A percentile compares a stretch with the other conserved stretches of the same genome.
These are phyloP conservation scores for Troides aeacus DNA, from an alignment of 2,888 invertebrate genomes.

Conservation along the genomic window DNA sequence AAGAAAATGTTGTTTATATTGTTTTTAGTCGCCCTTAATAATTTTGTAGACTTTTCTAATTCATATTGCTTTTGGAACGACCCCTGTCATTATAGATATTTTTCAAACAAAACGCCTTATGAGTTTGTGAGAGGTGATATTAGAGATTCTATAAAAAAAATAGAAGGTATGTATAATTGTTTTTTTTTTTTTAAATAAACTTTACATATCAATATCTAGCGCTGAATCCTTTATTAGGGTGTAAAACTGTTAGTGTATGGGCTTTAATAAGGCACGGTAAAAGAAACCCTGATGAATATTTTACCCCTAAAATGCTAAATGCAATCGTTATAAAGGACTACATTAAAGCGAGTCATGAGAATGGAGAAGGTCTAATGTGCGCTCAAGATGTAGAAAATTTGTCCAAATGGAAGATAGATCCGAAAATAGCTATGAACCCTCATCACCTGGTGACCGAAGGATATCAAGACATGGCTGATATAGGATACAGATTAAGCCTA, in stretches of 20 bases:
- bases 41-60: background rate
- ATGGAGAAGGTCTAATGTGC: constrained; percentile 59
- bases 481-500: constrained; percentile 72
- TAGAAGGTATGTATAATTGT: constrained; percentile 15
- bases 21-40: background rate
- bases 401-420: constrained; percentile 49
- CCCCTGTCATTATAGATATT: constrained; percentile 25
- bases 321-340: constrained; percentile 51
- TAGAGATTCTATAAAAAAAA: constrained; percentile 22
- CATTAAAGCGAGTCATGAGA: constrained; percentile 50
- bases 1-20: background rate
- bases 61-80: constrained; percentile 27
- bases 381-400: constrained; percentile 69
- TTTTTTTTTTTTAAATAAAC: background rate
- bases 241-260: constrained; percentile 27
- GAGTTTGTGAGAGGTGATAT: constrained; percentile 28
- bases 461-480: constrained; percentile 81
- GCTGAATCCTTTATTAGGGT: constrained; percentile 5
- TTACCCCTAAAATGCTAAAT: constrained; percentile 49
- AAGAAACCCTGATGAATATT: constrained; percentile 33
- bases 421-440: constrained; percentile 49
- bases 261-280: constrained; percentile 29
- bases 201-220: background rate
- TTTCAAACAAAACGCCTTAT: constrained; percentile 32
- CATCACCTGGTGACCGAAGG: constrained; percentile 63